Percentiles rank a stretch among this genome's conserved stretches.
These are phyloP conservation scores for Poeciliopsis prolifica DNA, from an alignment of 2,113 vertebrate species.

Conservation along the genomic window DNA sequence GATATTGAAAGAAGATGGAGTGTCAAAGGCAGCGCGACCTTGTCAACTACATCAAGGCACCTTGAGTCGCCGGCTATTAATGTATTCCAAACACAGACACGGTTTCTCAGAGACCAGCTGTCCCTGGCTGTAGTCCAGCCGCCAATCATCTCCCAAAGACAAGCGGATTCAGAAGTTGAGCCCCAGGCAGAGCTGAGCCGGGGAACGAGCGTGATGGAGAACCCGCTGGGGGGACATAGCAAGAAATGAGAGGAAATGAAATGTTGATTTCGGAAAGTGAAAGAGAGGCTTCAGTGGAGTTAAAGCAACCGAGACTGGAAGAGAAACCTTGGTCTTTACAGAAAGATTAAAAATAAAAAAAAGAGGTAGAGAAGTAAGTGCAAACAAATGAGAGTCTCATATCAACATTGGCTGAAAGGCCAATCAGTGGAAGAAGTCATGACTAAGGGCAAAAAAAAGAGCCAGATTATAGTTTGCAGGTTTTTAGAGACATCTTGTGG, in stretches of 20 bases:
- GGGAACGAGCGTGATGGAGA: slow-evolving; percentile 61
- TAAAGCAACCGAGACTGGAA: slow-evolving; percentile 10
- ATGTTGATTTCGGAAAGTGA: slow-evolving; percentile 42
- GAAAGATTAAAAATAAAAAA: background rate
- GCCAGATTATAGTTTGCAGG: too few species aligned
- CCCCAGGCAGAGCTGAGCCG: slow-evolving; percentile 56
- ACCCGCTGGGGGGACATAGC: slow-evolving; percentile 45
- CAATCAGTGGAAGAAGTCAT: too few species aligned
- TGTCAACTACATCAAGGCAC: slow-evolving; percentile 57
- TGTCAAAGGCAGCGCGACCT: slow-evolving; percentile 55
- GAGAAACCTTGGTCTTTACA: background rate
- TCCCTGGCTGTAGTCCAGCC: slow-evolving; percentile 51
- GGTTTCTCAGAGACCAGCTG: slow-evolving; percentile 53
- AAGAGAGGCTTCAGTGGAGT: slow-evolving; percentile 46
- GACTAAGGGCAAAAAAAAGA: too few species aligned
- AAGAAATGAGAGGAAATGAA: slow-evolving; percentile 39
- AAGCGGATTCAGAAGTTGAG: slow-evolving; percentile 58
- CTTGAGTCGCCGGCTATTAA: slow-evolving; percentile 49
- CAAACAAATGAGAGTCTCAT: background rate
- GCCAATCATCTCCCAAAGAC: slow-evolving; percentile 62
- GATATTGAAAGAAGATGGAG: slow-evolving; percentile 58
- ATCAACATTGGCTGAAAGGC: too few species aligned
- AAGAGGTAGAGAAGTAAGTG: too few species aligned
- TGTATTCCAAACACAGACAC: slow-evolving; percentile 55
- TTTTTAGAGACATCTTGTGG: too few species aligned